Evolutionary conservation across 2,888 invertebrate genomes (phyloP).

Genomic region (Apodemia hepburni): DNA sequence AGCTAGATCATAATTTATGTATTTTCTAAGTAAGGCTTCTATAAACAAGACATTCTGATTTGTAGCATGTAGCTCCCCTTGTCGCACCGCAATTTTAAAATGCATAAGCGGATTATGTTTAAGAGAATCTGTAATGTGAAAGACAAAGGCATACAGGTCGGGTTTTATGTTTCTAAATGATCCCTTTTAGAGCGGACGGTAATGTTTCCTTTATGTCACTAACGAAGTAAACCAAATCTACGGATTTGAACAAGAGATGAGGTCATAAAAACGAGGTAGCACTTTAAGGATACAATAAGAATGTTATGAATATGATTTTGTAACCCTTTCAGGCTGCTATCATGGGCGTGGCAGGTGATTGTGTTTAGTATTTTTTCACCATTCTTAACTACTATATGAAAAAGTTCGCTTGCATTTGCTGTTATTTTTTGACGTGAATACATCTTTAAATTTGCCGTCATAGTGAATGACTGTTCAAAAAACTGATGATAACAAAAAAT

Average conservation of each 20-base stretch:
- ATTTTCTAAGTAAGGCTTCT: not conserved
- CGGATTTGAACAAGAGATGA: constrained; percentile 12
- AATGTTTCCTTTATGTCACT: constrained; percentile 12
- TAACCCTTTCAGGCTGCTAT: constrained; percentile 1
- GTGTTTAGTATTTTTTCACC: too few relatives aligned
- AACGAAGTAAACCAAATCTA: constrained; percentile 14
- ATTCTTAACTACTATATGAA: too few relatives aligned
- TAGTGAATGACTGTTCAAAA: too few relatives aligned
- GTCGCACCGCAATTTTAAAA: constrained; percentile 9
- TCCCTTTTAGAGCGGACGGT: constrained; percentile 7
- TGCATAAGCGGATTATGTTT: constrained; percentile 9
- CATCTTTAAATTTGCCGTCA: too few relatives aligned
- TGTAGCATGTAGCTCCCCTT: not conserved
- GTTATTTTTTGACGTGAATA: too few relatives aligned
- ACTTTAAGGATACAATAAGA: constrained; percentile 3
- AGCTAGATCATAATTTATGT: constrained; percentile 11
- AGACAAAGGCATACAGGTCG: not conserved
- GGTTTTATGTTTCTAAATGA: constrained; percentile 3
- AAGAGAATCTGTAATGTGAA: constrained; percentile 1
- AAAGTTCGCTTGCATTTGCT: too few relatives aligned
- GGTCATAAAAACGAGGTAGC: constrained; percentile 14
- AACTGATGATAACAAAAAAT: too few relatives aligned
- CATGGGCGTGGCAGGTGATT: not conserved
- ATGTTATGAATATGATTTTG: constrained; percentile 11
- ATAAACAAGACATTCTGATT: constrained; percentile 8